Evolutionary conservation across 2,888 invertebrate genomes (phyloP).

Genomic region (Callosobruchus maculatus): DNA sequence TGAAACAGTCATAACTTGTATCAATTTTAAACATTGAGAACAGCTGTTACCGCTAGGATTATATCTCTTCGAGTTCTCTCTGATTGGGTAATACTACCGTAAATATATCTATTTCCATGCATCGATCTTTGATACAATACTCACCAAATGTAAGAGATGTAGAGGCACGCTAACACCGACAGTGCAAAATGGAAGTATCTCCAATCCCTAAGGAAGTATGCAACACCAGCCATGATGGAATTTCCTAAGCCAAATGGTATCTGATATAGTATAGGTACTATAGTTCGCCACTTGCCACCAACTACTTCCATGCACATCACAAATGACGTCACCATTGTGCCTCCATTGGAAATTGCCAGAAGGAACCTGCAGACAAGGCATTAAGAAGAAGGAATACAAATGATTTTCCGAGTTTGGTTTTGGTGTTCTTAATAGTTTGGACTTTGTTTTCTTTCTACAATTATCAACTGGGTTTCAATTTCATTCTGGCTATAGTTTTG

Average conservation of each 20-base stretch:
- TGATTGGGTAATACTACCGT: no score
- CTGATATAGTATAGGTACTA: conserved; percentile 61
- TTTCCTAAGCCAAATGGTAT: conserved; percentile 61
- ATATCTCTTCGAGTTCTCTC: no score
- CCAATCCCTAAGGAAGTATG: conserved; percentile 61
- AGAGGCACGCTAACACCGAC: conserved; percentile 53
- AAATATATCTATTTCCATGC: no score
- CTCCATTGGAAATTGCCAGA: conserved; percentile 59
- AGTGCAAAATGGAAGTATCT: conserved; percentile 56
- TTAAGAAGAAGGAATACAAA: no score
- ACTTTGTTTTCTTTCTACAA: no score
- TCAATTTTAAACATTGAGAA: no score
- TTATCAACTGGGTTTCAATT: no score
- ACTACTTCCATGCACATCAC: conserved; percentile 65
- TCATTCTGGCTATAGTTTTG: no score
- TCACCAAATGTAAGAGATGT: conserved; percentile 53
- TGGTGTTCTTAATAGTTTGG: no score
- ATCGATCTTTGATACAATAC: conserved; percentile 16
- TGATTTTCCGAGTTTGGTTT: no score
- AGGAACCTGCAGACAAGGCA: conserved; percentile 51
- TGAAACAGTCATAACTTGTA: no score
- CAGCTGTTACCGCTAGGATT: no score
- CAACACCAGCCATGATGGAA: conserved; percentile 55
- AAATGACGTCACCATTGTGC: conserved; percentile 62
- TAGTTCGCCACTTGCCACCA: conserved; percentile 59